phyloP scores from a whole-genome alignment of 2,797 vertebrate species.

The Dermochelys coriacea region DNA sequence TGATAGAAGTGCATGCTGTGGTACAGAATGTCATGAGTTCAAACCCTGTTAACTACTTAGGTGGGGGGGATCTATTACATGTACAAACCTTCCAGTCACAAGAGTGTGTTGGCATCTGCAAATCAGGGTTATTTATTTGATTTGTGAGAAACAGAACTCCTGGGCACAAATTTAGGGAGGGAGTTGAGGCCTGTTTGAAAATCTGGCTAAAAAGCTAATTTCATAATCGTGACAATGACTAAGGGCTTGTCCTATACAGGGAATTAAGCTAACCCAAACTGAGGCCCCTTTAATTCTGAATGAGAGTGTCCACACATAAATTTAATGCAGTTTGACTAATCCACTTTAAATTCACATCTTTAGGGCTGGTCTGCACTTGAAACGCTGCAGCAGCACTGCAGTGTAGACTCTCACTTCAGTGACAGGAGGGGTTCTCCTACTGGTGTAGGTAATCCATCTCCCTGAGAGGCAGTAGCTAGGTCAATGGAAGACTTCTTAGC shows the following conservation, averaged over 20 bases:
- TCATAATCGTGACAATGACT: background rate
- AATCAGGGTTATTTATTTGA: slow-evolving; percentile 17
- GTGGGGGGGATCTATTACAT: background rate
- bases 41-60: background rate
- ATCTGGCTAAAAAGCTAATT: slow-evolving; percentile 19
- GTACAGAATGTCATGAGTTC: background rate
- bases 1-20: background rate
- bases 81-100: background rate
- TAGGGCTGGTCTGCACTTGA: no score
- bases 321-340: no score
- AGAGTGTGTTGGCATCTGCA: background rate
- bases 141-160: background rate
- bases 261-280: no score
- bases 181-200: background rate
- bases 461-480: background rate
- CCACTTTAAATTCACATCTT: no score
- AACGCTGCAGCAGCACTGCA: no score
- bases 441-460: background rate
- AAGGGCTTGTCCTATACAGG: no score
- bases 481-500: background rate
- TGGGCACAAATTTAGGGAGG: background rate
- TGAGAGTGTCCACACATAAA: no score
- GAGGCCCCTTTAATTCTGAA: no score
- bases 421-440: background rate
- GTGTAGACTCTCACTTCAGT: no score